These are phyloP conservation scores for Fregata magnificens DNA, from an alignment of 2,113 vertebrate species.

Conservation along the genomic window DNA sequence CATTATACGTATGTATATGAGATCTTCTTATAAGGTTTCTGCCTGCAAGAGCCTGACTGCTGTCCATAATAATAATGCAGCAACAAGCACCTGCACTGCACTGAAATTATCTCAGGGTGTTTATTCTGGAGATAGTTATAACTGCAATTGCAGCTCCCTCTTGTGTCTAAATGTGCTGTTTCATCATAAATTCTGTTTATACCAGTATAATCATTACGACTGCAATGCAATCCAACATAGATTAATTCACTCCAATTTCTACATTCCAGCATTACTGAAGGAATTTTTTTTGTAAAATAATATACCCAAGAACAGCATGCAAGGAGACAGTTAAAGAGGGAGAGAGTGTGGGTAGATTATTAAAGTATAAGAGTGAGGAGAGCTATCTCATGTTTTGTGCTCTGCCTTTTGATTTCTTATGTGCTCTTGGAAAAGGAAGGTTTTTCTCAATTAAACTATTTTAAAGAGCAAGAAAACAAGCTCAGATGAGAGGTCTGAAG, in stretches of 20 bases:
- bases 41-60: neutral
- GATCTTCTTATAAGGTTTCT: neutral
- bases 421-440: neutral
- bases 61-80: neutral
- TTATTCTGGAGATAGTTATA: neutral
- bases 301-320: neutral
- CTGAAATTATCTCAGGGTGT: neutral
- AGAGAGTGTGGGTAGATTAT: neutral
- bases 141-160: conserved; percentile 51
- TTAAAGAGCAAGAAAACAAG: neutral
- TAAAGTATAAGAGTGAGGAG: neutral
- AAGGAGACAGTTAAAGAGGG: neutral
- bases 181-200: neutral
- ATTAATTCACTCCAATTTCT: neutral
- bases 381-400: neutral
- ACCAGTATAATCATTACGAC: neutral
- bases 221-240: neutral
- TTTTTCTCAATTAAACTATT: neutral
- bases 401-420: neutral
- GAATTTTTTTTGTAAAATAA: neutral
- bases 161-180: conserved; percentile 12
- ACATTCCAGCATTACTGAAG: neutral
- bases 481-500: neutral
- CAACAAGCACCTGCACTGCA: neutral
- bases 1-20: conserved; percentile 83